Base-by-base conservation (phyloP, 2,113 vertebrate species). In the Catagonus wagneri region DNA sequence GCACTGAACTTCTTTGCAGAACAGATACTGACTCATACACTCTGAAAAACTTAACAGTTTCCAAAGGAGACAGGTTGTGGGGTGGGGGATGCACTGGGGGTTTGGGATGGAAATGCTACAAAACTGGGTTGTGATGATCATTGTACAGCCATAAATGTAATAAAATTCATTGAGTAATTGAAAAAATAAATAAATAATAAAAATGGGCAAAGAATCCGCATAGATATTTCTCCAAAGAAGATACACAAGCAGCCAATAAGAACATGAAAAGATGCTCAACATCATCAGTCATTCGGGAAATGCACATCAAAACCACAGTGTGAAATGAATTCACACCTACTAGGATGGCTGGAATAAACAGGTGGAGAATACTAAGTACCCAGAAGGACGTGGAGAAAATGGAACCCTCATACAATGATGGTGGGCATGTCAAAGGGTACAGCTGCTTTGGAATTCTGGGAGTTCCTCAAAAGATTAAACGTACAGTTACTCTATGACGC, bases 181-280 rank as follows among this genome's bases (percentile, higher is more conserved):
- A 44, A 44, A 44, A 44, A 44, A 44, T 44, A 44, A 44, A 44
- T 44, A 44, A 44, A 44, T 6, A 44, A 44, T 81, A 13, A 74
- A 95, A 50, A 22, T 69, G 58, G 63, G 13, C 79, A 58, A 79
- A 74, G 60, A 74, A 93, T 85, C 60, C 85, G 39, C 58, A 85
- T 54, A 87, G 81, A 76, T 7, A 76, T 63, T 75, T 85, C 17
- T 34, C 34, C 44, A 65, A 74, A 94, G 63, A 91, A 76, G 54
- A 39, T 32, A 76, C 15, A 76, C 14, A 88, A 78, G 27, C 54
- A 22, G 16, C 22, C 80, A 79, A 65, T 74, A 93, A 81, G n/a
- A 66, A 93, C 65, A 85, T 75, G 85, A 93, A 93, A 81, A 93
- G 36, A 29, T 93, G 27, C 13, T 89, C 68, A 61, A 34, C 9